A percentile compares a stretch with the other conserved stretches of the same genome.
These are phyloP conservation scores for Gadopsis bispinosus DNA, from an alignment of 2,797 vertebrate genomes.

Conservation along the genomic window DNA sequence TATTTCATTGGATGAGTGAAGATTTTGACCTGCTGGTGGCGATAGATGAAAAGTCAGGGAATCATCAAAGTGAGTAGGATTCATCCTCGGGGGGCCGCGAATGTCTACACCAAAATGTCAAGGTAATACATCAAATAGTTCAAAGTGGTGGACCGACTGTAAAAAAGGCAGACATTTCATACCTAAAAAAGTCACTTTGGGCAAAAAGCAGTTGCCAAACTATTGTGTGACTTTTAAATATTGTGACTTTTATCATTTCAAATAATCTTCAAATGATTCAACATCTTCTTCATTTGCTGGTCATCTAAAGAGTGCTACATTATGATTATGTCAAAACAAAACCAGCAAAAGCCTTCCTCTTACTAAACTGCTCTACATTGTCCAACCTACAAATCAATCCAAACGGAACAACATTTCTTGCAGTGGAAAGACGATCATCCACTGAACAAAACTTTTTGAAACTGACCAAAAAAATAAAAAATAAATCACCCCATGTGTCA, in stretches of 20 bases:
- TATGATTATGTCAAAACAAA: no score
- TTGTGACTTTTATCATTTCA: neutral
- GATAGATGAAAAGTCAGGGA: no score
- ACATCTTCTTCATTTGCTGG: neutral
- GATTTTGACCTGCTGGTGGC: neutral
- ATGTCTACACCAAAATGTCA: neutral
- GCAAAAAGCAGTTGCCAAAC: no score
- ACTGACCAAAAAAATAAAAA: neutral
- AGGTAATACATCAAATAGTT: neutral
- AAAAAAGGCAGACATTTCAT: no score
- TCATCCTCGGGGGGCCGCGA: neutral
- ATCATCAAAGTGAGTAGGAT: neutral
- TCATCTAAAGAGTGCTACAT: neutral
- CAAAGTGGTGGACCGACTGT: neutral
- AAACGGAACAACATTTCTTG: neutral
- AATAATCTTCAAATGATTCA: neutral
- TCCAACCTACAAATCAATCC: neutral
- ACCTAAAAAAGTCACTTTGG: no score
- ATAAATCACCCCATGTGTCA: conserved; percentile 10
- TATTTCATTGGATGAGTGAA: neutral
- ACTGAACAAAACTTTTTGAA: conserved; percentile 10
- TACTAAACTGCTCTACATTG: neutral
- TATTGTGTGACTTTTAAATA: no score
- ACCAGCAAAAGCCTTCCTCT: neutral
- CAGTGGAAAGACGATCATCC: neutral